These are phyloP conservation scores for Anolis carolinensis DNA, from an alignment of 2,113 vertebrate genomes.

Conservation along the genomic window DNA sequence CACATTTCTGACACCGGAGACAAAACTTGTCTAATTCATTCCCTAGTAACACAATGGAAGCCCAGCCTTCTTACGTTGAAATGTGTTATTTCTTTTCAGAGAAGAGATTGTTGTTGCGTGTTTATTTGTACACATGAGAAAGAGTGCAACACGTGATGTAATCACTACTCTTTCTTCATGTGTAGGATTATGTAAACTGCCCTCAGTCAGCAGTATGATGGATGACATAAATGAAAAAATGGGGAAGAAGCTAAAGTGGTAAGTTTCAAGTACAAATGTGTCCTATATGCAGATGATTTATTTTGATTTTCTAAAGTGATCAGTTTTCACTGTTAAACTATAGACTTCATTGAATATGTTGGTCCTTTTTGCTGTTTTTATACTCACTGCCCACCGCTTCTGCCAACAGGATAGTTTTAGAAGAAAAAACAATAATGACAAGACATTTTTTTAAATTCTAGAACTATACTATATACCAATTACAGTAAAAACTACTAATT, in stretches of 20 bases:
- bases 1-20: no score
- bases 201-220: constrained; percentile 75
- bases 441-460: neutral
- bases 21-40: no score
- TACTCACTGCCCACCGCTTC: no score
- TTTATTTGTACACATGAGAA: neutral
- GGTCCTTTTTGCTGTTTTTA: neutral
- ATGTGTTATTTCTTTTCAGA: no score
- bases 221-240: constrained; percentile 76
- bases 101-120: no score
- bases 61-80: neutral
- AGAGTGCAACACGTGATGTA: neutral
- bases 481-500: neutral
- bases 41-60: neutral
- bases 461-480: neutral
- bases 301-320: neutral
- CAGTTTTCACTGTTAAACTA: no score
- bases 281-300: neutral
- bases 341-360: neutral
- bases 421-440: neutral
- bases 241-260: constrained; percentile 75
- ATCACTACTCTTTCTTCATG: constrained; percentile 11
- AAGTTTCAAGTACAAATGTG: constrained; percentile 10
- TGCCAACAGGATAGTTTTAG: neutral
- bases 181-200: constrained; percentile 77